phyloP scores from a whole-genome alignment of 2,888 invertebrate genomes.

The Sympetrum striolatum region DNA sequence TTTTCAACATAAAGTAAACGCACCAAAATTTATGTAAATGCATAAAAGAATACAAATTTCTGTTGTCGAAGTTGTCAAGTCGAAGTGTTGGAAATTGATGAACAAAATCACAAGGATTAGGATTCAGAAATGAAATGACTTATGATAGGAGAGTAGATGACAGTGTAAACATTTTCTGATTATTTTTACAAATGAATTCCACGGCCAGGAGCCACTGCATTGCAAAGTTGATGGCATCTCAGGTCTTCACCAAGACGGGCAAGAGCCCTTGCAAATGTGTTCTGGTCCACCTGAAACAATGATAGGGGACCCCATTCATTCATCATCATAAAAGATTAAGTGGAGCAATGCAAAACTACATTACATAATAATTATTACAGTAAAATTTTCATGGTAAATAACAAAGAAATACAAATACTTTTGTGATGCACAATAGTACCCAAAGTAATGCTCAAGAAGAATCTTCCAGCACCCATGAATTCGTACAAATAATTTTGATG shows the following conservation, averaged over 20 bases:
- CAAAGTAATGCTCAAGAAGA: no score
- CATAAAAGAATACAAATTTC: slow-evolving; percentile 4
- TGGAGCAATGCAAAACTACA: no score
- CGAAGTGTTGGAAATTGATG: not conserved
- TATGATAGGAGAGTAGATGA: not conserved
- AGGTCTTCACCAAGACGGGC: slow-evolving; percentile 7
- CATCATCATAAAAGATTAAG: no score
- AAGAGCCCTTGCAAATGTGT: slow-evolving; percentile 2
- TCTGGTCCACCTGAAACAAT: slow-evolving; percentile 24
- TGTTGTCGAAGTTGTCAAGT: not conserved
- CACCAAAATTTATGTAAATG: slow-evolving; percentile 15
- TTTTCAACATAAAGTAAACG: not conserved
- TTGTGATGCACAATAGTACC: no score
- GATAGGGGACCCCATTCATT: no score
- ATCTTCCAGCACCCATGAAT: no score
- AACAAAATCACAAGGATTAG: not conserved
- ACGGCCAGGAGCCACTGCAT: slow-evolving; percentile 10
- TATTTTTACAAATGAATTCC: slow-evolving; percentile 6
- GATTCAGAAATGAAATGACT: not conserved
- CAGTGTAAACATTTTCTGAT: not conserved
- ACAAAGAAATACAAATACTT: no score
- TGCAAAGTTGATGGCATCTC: slow-evolving; percentile 2
- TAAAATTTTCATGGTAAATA: no score
- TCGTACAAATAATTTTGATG: no score
- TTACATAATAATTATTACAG: no score